Evolutionary conservation across 2,888 invertebrate species (phyloP), one percentile per base, ranked within the genome.

Genomic region (Rambutsinella grinnellia): DNA sequence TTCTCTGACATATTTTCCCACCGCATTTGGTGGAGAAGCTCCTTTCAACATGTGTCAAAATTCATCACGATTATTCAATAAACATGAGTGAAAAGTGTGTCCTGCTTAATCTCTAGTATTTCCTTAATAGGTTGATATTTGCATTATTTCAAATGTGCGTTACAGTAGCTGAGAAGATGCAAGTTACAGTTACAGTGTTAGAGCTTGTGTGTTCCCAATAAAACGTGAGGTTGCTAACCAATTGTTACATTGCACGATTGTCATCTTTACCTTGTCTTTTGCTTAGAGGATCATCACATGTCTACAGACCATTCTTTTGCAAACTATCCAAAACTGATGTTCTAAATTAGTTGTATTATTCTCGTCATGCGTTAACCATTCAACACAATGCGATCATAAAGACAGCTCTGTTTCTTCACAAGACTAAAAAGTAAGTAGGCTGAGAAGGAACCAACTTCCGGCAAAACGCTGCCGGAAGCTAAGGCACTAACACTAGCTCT

Each of bases 401-500:
- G 36, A 8, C 36, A 8, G 36, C 36, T 36, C 36, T 36, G 6
- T 13, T 19, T 54, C 3, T 54, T 5, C 23, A 54, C 44, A 71
- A 58, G 53, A 13, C 61, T 61, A 23, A 53, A 74, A 61, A 51
- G 49, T 69, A 60, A 60, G 69, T 75, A 75, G 75, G 75, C 75
- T 75, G 75, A 56, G 46, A 75, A 74, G 76, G 77, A 75, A 79
- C 83, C 79, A 81, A 81, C 83, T 83, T 83, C 83, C 83, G 83
- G 83, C 83, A 81, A 83, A 81, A 68, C 68, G 67, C 81, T 81
- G 81, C 81, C 83, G 83, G 83, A 83, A 83, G 81, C 81, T 79
- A 81, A 66, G 71, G 76, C 66, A 63, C 44, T 49, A 15, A 49
- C n/a, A 49, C 49, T 49, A 6, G 36, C 13, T 13, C 44, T 49